These are phyloP conservation scores for Todus mexicanus DNA, from an alignment of 2,797 vertebrate species.

Conservation along the genomic window DNA sequence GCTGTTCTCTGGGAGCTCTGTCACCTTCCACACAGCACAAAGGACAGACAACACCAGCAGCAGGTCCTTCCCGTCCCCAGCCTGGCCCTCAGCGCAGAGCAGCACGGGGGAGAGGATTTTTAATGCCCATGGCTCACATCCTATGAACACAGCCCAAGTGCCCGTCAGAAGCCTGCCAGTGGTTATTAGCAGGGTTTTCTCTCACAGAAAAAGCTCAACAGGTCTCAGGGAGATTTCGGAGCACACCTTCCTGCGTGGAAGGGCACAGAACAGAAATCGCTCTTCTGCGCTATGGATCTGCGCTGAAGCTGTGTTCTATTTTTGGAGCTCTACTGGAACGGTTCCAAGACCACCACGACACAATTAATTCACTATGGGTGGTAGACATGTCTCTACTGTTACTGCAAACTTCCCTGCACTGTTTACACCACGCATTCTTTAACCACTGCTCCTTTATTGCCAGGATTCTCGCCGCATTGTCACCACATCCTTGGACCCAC, in stretches of 20 bases:
- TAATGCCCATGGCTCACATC: rapidly evolving
- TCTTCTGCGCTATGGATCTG: constrained; percentile 39
- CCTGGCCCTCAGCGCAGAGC: neutral
- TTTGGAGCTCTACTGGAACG: constrained; percentile 74
- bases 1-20: neutral
- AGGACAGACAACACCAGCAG: neutral
- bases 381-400: constrained; percentile 66
- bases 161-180: neutral
- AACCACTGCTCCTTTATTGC: neutral
- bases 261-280: constrained; percentile 73
- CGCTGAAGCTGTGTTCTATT: constrained; percentile 73
- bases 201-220: constrained; percentile 53
- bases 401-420: neutral
- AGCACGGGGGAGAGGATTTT: too few relatives aligned
- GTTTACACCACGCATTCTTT: neutral
- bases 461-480: constrained; percentile 75
- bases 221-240: constrained; percentile 49
- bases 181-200: neutral
- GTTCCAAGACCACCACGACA: constrained; percentile 81
- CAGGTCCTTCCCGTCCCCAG: neutral
- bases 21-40: neutral
- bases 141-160: neutral
- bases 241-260: constrained; percentile 65
- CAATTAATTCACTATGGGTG: constrained; percentile 80
- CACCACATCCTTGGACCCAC: constrained; percentile 80